These are phyloP conservation scores for Syngnathus scovelli DNA, from an alignment of 2,113 vertebrate genomes.

Conservation along the genomic window DNA sequence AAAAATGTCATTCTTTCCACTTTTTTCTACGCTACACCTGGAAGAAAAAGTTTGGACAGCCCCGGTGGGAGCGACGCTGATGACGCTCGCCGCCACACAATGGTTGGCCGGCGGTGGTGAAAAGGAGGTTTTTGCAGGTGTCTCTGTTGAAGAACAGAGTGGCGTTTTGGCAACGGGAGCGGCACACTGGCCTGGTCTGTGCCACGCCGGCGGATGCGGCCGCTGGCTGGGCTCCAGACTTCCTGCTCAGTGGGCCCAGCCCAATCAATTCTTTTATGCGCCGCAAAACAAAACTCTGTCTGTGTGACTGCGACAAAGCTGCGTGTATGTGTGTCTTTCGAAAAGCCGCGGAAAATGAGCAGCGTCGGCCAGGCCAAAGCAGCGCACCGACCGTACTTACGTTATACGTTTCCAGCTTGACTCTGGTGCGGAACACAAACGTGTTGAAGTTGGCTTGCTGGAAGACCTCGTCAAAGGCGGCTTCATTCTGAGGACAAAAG, in stretches of 20 bases:
- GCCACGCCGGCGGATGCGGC: slow-evolving; percentile 46
- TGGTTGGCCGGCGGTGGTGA: slow-evolving; percentile 17
- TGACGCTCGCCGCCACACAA: slow-evolving; percentile 3
- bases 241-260: slow-evolving; percentile 61
- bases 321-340: slow-evolving; percentile 18
- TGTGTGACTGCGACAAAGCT: slow-evolving; percentile 53
- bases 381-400: slow-evolving; percentile 72
- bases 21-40: neutral
- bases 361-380: slow-evolving; percentile 24
- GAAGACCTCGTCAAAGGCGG: slow-evolving; percentile 88
- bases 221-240: slow-evolving; percentile 60
- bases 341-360: slow-evolving; percentile 41
- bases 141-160: slow-evolving; percentile 36
- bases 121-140: slow-evolving; percentile 43
- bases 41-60: neutral
- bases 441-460: slow-evolving; percentile 90
- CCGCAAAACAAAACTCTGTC: slow-evolving; percentile 57
- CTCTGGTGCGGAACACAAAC: slow-evolving; percentile 82
- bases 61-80: neutral
- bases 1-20: neutral
- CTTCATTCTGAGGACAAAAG: slow-evolving; percentile 79
- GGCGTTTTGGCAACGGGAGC: slow-evolving; percentile 37
- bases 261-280: slow-evolving; percentile 64
- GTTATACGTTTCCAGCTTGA: slow-evolving; percentile 94
- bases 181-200: slow-evolving; percentile 57